Base-by-base conservation (phyloP, 2,888 invertebrate species). In the Kuschelorhynchus macadamiae region DNA sequence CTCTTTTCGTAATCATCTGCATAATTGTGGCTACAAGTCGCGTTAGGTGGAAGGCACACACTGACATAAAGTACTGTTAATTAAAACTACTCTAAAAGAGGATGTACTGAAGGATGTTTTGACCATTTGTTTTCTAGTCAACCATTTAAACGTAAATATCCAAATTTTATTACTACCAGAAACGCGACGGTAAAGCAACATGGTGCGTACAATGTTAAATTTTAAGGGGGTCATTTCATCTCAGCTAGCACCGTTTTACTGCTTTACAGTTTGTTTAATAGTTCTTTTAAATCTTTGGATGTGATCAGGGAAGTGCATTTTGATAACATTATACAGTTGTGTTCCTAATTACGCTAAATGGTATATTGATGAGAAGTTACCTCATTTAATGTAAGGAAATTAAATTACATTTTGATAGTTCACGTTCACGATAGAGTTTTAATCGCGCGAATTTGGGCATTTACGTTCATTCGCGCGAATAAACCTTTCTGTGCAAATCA, bases 161-260 rank as follows among this genome's bases (percentile, higher is more conserved):
- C 44, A 55, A 55, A 55, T 63, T 63, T 57, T 57, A 65, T 57
- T 56, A 65, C 32, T 17, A 17, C 57, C 20, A 63, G 33, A 57
- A 65, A 65, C 55, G 56, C 42, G 57, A 65, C 42, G 32, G 41
- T 65, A 65, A 56, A 17, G 12, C 49, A 16, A 65, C 64, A 57
- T 17, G 64, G 64, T 49, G 32, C 14, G 39, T 36, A 47, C 36
- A 30, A 49, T 65, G 64, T 65, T 57, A 65, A 57, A 65, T 65
- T 57, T 65, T 65, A 65, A 65, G 57, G 57, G 64, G 50, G 32
- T 52, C 57, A 50, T 65, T 47, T 50, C 57, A 46, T 53, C 53
- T 53, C 44, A 17, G 14, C 44, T 33, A 63, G 53, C 44, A 44
- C 33, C 7, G 44, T 14, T 36, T 63, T 55, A 63, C n/a, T 25